Evolutionary conservation across 1,140 invertebrate species (phyloP), one percentile per base, ranked within the genome.

Genomic region (Hyles vespertilio): DNA sequence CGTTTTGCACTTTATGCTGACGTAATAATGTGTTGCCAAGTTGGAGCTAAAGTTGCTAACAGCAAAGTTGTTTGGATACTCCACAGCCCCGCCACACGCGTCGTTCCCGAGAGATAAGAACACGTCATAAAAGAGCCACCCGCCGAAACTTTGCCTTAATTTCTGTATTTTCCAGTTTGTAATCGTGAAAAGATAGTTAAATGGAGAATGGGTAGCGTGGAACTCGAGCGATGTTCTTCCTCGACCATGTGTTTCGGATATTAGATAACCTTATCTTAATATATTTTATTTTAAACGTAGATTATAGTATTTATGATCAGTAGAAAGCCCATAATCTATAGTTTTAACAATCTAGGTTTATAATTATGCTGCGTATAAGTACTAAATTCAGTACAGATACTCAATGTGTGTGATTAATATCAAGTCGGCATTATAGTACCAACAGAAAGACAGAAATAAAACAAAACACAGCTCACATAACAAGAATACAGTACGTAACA

Each of bases 81-180:
- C 55, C 59, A 63, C 58, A 59, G 61, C 67, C 70, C 56, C 56
- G 65, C 62, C 65, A 68, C 69, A 76, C 74, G 63, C 72, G 74
- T 65, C 59, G 69, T 60, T 64, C 65, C 61, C 63, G 55, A 57
- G 55, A 81, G 82, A 85, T 85, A 85, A 85, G 80, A 73, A 83
- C 75, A 79, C 72, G 70, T 78, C 80, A 80, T 83, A 83, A 81
- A 82, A 79, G 79, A 73, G 69, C 67, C 62, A 69, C 68, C 64
- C 74, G 67, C 72, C 72, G 59, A 80, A 82, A 84, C 70, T 81
- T 82, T 72, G 70, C 70, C 64, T 76, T 75, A 77, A 78, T 81
- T 77, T 74, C 74, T 70, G 67, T 72, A 72, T 76, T 76, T 74
- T 65, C 68, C 67, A 63, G 72, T 73, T 65, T 51, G 69, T 67